Conservation (phyloP, 23 tunicate species). For the Halocynthia aurantium region DNA sequence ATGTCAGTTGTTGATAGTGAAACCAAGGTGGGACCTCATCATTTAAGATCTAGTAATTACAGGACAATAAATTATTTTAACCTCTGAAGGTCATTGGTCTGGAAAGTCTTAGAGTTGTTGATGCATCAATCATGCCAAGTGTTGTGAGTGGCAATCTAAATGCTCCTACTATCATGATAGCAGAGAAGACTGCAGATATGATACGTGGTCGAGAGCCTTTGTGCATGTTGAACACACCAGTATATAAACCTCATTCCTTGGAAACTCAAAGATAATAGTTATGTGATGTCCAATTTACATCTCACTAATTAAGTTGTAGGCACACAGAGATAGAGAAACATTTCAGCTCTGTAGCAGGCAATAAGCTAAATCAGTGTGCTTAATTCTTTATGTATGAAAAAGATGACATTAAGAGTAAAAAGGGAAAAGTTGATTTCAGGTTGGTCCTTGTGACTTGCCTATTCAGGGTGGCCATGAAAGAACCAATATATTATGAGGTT, state of each 20-base stretch:
- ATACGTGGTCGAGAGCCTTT: slow-evolving; percentile 50
- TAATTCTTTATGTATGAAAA: too few species aligned
- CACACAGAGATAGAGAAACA: too few species aligned
- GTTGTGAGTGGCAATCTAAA: slow-evolving; percentile 92
- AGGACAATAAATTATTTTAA: background rate
- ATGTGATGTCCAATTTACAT: too few species aligned
- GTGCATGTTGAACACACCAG: slow-evolving; percentile 54
- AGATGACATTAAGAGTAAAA: too few species aligned
- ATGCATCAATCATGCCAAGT: slow-evolving; percentile 93
- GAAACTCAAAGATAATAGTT: slow-evolving; percentile 26
- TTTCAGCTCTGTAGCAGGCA: too few species aligned
- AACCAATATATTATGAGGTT: too few species aligned
- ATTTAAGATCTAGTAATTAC: slow-evolving; percentile 5
- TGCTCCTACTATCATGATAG: slow-evolving; percentile 97
- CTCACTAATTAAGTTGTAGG: too few species aligned
- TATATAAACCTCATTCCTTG: slow-evolving; percentile 30
- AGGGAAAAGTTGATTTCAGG: too few species aligned
- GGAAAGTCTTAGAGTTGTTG: slow-evolving; percentile 72
- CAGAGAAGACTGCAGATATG: slow-evolving; percentile 91
- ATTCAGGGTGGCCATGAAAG: too few species aligned
- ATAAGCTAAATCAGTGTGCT: too few species aligned
- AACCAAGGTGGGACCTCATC: slow-evolving; percentile 26
- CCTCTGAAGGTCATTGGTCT: slow-evolving; percentile 65
- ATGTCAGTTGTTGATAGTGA: slow-evolving; percentile 84
- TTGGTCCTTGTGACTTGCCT: too few species aligned